These are phyloP conservation scores for Myxocyprinus asiaticus DNA, from an alignment of 2,113 vertebrate genomes.

Conservation along the genomic window DNA sequence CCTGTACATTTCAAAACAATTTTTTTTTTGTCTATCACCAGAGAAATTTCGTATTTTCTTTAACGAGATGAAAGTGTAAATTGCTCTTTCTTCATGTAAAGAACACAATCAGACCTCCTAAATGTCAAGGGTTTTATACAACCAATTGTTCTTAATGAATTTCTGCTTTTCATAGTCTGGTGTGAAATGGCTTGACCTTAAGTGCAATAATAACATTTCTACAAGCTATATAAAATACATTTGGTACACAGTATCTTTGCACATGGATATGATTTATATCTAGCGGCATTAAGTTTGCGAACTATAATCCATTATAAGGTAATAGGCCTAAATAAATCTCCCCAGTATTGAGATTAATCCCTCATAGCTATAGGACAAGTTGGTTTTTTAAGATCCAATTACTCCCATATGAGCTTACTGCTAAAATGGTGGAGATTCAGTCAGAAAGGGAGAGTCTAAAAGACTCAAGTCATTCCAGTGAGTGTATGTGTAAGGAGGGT, in stretches of 20 bases:
- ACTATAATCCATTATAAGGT: slow-evolving; percentile 77
- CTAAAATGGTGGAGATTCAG: slow-evolving; percentile 53
- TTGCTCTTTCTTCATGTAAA: background rate
- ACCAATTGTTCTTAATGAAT: slow-evolving; percentile 42
- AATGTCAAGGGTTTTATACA: background rate
- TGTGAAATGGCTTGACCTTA: slow-evolving; percentile 38
- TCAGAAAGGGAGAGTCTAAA: slow-evolving; percentile 51
- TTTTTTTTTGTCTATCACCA: background rate
- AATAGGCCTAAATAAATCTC: slow-evolving; percentile 79
- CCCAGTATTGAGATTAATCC: slow-evolving; percentile 78
- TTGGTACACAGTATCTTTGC: background rate
- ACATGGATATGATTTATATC: slow-evolving; percentile 70
- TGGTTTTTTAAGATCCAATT: slow-evolving; percentile 81
- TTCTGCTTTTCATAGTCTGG: slow-evolving; percentile 31
- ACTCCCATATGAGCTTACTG: slow-evolving; percentile 68
- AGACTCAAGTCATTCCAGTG: slow-evolving; percentile 49
- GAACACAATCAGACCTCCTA: slow-evolving; percentile 1
- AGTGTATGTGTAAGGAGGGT: slow-evolving; percentile 17
- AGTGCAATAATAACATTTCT: slow-evolving; percentile 43
- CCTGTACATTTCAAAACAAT: too few species aligned
- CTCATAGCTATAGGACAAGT: slow-evolving; percentile 77
- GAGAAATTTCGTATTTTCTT: background rate
- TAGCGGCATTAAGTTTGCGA: slow-evolving; percentile 74
- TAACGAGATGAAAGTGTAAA: background rate
- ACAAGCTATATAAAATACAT: slow-evolving; percentile 37